Percentiles rank a stretch among this genome's conserved stretches.
Conservation (phyloP, 2,888 invertebrate genomes). For the Thera britannica region DNA sequence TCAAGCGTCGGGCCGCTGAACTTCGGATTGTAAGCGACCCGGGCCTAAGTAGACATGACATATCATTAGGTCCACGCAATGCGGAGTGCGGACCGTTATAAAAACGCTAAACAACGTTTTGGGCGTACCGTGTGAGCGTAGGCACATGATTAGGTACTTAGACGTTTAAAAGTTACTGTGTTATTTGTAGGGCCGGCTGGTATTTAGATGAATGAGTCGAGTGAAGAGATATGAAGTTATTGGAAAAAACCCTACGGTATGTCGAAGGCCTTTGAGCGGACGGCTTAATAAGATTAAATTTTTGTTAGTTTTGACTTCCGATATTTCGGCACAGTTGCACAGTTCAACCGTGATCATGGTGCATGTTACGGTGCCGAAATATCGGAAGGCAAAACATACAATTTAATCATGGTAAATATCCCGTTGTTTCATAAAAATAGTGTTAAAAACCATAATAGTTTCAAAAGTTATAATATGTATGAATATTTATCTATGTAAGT, state of each 20-base stretch:
- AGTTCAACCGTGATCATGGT: too few species aligned
- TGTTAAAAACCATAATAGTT: too few species aligned
- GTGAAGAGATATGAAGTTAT: neutral
- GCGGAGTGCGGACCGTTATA: slow-evolving; percentile 13
- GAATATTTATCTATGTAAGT: too few species aligned
- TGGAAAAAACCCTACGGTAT: slow-evolving; percentile 1
- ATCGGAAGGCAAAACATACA: too few species aligned
- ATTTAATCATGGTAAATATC: too few species aligned
- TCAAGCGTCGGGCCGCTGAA: slow-evolving; percentile 9
- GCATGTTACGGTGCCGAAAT: too few species aligned
- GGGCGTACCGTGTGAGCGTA: slow-evolving; percentile 19
- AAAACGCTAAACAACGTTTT: slow-evolving; percentile 20
- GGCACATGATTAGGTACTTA: slow-evolving; percentile 18
- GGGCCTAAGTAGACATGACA: slow-evolving; percentile 19
- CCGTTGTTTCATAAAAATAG: too few species aligned
- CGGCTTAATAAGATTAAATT: too few species aligned
- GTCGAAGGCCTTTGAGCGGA: too few species aligned
- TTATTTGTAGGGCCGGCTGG: slow-evolving; percentile 4
- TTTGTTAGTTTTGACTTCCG: too few species aligned
- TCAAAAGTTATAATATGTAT: too few species aligned
- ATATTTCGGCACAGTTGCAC: too few species aligned
- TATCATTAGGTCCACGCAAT: slow-evolving; percentile 32
- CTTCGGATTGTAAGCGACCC: slow-evolving; percentile 19
- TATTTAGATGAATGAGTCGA: slow-evolving; percentile 10
- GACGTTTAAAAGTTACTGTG: neutral